Percentiles rank a stretch among this genome's conserved stretches.
Conservation (phyloP, 2,888 invertebrate species). For the Oxytorus armatus region DNA sequence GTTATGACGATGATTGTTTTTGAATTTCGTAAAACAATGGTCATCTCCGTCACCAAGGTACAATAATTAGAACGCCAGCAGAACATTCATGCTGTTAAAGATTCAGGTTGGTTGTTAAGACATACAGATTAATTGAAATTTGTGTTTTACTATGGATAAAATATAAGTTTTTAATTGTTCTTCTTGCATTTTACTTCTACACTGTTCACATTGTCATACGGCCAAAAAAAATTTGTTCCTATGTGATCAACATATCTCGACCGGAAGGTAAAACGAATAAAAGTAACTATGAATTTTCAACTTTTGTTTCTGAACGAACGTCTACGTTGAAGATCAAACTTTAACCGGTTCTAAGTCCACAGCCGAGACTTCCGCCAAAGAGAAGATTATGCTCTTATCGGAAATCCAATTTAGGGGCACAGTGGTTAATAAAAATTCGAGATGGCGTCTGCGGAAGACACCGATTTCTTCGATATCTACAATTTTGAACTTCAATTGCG, state of each 20-base stretch:
- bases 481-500: conserved; percentile 75
- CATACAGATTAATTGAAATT: no score
- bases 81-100: no score
- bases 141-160: no score
- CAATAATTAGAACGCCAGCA: no score
- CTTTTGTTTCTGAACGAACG: conserved; percentile 90
- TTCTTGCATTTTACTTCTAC: no score
- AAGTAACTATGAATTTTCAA: not conserved
- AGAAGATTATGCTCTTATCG: conserved; percentile 93
- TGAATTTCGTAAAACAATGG: no score
- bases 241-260: not conserved
- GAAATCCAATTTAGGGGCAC: conserved; percentile 98
- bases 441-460: conserved; percentile 44
- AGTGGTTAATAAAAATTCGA: conserved; percentile 24
- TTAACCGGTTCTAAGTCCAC: conserved; percentile 96
- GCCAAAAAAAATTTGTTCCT: no score
- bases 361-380: conserved; percentile 96
- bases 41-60: no score
- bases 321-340: conserved; percentile 94
- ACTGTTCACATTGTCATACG: no score
- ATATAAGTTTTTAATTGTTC: no score
- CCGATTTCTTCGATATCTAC: conserved; percentile 67
- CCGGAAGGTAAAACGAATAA: not conserved
- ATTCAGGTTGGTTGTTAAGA: no score
- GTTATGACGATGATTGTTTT: no score